Percentiles rank a stretch among this genome's conserved stretches.
phyloP scores from a whole-genome alignment of 2,888 invertebrate species.

The Eupithecia tripunctaria region DNA sequence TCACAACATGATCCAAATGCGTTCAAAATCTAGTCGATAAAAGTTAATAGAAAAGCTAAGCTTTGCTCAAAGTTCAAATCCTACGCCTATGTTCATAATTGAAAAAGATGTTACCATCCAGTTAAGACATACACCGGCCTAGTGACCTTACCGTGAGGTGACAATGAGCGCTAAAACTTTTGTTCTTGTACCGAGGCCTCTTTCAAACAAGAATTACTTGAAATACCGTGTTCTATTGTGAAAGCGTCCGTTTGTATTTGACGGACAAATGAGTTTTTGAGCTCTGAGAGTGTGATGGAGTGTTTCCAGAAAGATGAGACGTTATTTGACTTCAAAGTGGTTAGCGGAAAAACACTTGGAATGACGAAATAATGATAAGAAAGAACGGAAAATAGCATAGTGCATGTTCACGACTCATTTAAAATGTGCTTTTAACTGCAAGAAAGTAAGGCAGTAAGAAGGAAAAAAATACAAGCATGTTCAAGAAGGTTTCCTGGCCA shows the following conservation, averaged over 20 bases:
- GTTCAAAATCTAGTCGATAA: neutral
- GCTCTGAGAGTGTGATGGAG: constrained; percentile 28
- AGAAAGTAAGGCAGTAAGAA: neutral
- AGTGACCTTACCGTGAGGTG: constrained; percentile 66
- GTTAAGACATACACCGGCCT: constrained; percentile 43
- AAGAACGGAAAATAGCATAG: neutral
- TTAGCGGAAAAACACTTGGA: constrained; percentile 11
- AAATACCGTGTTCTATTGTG: constrained; percentile 60
- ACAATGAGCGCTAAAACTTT: constrained; percentile 74
- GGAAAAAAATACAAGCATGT: neutral
- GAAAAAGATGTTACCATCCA: constrained; percentile 4
- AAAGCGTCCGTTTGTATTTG: constrained; percentile 52
- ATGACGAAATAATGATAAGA: neutral
- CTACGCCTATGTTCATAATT: neutral
- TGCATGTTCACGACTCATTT: neutral
- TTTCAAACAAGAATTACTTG: constrained; percentile 69
- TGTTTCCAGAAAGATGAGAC: constrained; percentile 10
- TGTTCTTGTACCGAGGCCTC: constrained; percentile 70
- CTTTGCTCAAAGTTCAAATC: neutral
- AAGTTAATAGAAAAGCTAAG: neutral
- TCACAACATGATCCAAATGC: neutral
- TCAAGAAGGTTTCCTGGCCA: neutral
- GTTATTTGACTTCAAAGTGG: constrained; percentile 1
- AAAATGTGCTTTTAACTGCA: neutral
- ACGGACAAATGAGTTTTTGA: constrained; percentile 36